Evolutionary conservation across 2,888 invertebrate genomes (phyloP).

Genomic region (Fabriciana adippe): DNA sequence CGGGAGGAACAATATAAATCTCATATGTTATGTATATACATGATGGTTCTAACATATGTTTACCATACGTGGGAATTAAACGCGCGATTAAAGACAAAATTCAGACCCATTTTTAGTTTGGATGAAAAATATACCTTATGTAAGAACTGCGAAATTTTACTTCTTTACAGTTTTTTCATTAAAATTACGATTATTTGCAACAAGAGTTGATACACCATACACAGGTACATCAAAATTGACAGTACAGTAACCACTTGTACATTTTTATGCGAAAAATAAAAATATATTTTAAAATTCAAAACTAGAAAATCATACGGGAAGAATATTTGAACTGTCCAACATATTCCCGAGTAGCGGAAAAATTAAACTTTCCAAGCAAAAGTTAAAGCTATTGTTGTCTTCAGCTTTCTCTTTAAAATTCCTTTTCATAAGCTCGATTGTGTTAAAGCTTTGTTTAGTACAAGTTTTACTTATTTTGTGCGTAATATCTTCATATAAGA

Average conservation of each 20-base stretch:
- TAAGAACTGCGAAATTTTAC: no score
- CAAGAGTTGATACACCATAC: no score
- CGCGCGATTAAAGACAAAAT: no score
- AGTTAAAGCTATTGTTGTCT: conserved; percentile 28
- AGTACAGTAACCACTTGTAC: background rate
- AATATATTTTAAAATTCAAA: conserved; percentile 5
- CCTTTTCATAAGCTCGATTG: conserved; percentile 27
- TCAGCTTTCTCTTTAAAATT: conserved; percentile 25
- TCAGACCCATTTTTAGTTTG: no score
- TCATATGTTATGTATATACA: no score
- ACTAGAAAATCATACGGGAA: conserved; percentile 8
- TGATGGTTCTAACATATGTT: no score
- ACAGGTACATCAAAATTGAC: background rate
- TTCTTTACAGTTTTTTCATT: no score
- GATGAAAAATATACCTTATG: no score
- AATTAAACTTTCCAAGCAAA: conserved; percentile 27
- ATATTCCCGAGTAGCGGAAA: conserved; percentile 22
- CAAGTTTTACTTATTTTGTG: conserved; percentile 19
- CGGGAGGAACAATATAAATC: no score
- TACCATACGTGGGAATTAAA: no score
- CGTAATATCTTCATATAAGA: conserved; percentile 1
- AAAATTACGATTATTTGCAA: no score
- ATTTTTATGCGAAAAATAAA: background rate
- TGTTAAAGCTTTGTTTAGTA: conserved; percentile 22
- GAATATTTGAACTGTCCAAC: conserved; percentile 28